Evolutionary conservation across 2,888 invertebrate species (phyloP), one percentile per base, ranked within the genome.

Genomic region (Mimas tiliae): DNA sequence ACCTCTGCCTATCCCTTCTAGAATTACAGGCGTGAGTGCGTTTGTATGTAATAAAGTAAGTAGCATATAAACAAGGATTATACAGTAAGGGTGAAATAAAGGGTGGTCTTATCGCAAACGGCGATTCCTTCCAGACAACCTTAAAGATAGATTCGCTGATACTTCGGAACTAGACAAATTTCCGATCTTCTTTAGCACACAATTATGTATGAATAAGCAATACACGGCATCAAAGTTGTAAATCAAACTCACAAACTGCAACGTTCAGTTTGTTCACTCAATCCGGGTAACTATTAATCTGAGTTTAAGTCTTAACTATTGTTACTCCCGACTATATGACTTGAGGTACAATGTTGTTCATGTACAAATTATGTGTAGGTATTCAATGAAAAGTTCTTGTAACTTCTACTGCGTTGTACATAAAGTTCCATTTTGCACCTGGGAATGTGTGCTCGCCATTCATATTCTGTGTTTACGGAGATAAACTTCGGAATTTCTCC

Each of bases 171-270:
- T n/a, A n/a, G n/a, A n/a, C n/a, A n/a, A n/a, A n/a, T n/a, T n/a
- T n/a, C n/a, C n/a, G n/a, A n/a, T n/a, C n/a, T n/a, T n/a, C n/a
- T n/a, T 58, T 42, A 55, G 3, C 16, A 19, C 19, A 19, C 19
- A 58, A 42, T 38, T 38, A 34, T 16, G n/a, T 16, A 55, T 55
- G 52, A 52, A 52, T 55, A 34, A 53, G 55, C 38, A 58, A 66
- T 72, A 77, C 68, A 65, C 38, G 38, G 19, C 38, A 42, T 12
- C 68, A 62, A 71, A 74, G 74, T 74, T 78, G 73, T 78, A 75
- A 80, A 76, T 81, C 75, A 74, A 73, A 72, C 75, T 77, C 65
- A 53, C 66, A 74, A 73, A 76, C 69, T 78, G 77, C 74, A 76
- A 66, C 68, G 65, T 62, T 62, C 72, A 75, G 74, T 77, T 72